Percentiles rank a stretch among this genome's conserved stretches.
Conservation (phyloP, 2,797 vertebrate genomes). For the Xenopus petersii region DNA sequence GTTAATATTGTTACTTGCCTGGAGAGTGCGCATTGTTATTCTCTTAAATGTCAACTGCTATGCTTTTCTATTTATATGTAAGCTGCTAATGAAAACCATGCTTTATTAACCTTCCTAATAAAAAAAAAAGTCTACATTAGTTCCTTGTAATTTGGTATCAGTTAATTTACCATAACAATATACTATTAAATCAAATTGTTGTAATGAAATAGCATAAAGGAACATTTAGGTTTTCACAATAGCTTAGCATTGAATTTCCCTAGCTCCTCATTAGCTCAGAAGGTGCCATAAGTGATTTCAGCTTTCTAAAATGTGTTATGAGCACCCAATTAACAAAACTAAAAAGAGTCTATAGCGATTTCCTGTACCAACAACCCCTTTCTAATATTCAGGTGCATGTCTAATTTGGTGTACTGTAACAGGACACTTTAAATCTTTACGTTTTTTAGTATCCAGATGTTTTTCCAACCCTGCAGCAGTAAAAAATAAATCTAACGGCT, state of each 20-base stretch:
- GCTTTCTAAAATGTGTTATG: slow-evolving; percentile 55
- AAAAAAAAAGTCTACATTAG: slow-evolving; percentile 45
- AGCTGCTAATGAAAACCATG: slow-evolving; percentile 50
- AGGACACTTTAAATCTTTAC: background rate
- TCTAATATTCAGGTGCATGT: slow-evolving; percentile 47
- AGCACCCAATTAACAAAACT: slow-evolving; percentile 53
- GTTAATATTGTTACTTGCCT: no score
- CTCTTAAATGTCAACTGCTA: slow-evolving; percentile 12
- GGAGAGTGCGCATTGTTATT: background rate
- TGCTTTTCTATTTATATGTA: slow-evolving; percentile 22
- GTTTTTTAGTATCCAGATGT: slow-evolving; percentile 44
- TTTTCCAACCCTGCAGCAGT: slow-evolving; percentile 44
- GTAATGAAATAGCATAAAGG: slow-evolving; percentile 56
- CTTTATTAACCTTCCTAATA: slow-evolving; percentile 43
- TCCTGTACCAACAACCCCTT: slow-evolving; percentile 54
- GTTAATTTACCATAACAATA: slow-evolving; percentile 59
- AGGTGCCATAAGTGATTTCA: slow-evolving; percentile 49
- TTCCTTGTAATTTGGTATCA: slow-evolving; percentile 54
- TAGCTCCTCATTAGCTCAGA: slow-evolving; percentile 59
- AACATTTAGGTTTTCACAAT: slow-evolving; percentile 58
- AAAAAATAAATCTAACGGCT: slow-evolving; percentile 9
- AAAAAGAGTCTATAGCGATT: slow-evolving; percentile 49
- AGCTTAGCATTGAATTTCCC: slow-evolving; percentile 61
- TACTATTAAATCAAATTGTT: slow-evolving; percentile 55
- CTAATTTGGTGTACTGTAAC: slow-evolving; percentile 22